A percentile compares a stretch with the other conserved stretches of the same genome.
Conservation (phyloP, 2,113 vertebrate genomes). For the Sterrhoptilus dennistouni region DNA sequence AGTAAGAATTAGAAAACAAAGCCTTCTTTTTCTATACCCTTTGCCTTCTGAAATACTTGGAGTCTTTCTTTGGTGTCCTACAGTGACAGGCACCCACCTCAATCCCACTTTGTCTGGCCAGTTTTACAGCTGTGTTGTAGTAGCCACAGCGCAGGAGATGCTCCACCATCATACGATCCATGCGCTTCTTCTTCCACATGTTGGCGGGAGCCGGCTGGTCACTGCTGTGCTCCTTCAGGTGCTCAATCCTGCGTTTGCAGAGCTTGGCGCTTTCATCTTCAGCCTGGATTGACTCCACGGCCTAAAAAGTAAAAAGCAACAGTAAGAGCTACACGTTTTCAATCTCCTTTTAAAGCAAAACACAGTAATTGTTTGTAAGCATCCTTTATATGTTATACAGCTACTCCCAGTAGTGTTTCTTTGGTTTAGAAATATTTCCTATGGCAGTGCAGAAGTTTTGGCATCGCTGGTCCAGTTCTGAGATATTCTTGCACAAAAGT, state of each 20-base stretch:
- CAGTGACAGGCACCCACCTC: constrained; percentile 78
- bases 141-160: constrained; percentile 96
- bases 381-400: neutral
- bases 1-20: no score
- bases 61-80: no score
- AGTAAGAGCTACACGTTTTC: neutral
- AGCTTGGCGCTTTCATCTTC: constrained; percentile 97
- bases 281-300: constrained; percentile 96
- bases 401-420: neutral
- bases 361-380: neutral
- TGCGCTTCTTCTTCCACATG: constrained; percentile 97
- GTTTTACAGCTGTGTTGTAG: constrained; percentile 95
- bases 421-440: neutral
- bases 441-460: neutral
- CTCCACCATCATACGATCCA: constrained; percentile 99
- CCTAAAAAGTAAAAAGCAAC: constrained; percentile 66
- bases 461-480: neutral
- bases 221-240: constrained; percentile 96
- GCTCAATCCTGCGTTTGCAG: constrained; percentile 95
- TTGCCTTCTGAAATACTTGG: no score
- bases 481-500: neutral
- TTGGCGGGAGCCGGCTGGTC: constrained; percentile 91
- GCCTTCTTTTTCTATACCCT: no score
- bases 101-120: constrained; percentile 94
- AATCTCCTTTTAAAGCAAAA: neutral